Evolutionary conservation across 2,113 vertebrate genomes (phyloP).

Genomic region (Pygoscelis adeliae): DNA sequence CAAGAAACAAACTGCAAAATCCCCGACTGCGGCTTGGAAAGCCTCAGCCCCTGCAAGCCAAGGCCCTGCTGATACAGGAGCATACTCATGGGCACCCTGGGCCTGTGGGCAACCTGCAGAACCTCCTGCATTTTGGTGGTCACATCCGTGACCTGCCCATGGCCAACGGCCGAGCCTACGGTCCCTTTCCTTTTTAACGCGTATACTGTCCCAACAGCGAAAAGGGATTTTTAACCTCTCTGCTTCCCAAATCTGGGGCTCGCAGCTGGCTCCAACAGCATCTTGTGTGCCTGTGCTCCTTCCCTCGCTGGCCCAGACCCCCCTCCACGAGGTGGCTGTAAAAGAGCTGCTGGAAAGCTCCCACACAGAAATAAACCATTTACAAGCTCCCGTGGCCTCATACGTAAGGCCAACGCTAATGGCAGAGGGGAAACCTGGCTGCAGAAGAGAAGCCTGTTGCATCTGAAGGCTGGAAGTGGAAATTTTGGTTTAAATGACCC

Average conservation of each 20-base stretch:
- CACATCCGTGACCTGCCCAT: neutral
- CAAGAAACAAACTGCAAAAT: neutral
- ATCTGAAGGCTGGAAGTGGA: neutral
- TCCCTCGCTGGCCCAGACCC: neutral
- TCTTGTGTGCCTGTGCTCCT: neutral
- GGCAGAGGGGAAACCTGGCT: neutral
- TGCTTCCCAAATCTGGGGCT: neutral
- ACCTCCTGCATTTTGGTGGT: accelerated
- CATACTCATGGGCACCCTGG: neutral
- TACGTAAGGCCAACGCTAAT: neutral
- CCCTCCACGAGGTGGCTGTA: neutral
- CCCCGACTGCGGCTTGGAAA: accelerated
- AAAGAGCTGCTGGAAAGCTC: conserved; percentile 34
- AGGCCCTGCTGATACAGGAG: neutral
- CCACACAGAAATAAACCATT: conserved; percentile 5
- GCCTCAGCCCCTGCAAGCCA: neutral
- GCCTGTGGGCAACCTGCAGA: neutral
- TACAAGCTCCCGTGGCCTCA: neutral
- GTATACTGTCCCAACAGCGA: neutral
- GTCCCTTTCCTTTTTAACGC: neutral
- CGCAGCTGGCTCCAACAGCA: neutral
- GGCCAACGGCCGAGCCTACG: accelerated
- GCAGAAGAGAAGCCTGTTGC: neutral
- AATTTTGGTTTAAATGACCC: neutral
- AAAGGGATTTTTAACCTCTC: neutral